These are phyloP conservation scores for Luscinia megarhynchos DNA, from an alignment of 2,797 vertebrate genomes.

Conservation along the genomic window DNA sequence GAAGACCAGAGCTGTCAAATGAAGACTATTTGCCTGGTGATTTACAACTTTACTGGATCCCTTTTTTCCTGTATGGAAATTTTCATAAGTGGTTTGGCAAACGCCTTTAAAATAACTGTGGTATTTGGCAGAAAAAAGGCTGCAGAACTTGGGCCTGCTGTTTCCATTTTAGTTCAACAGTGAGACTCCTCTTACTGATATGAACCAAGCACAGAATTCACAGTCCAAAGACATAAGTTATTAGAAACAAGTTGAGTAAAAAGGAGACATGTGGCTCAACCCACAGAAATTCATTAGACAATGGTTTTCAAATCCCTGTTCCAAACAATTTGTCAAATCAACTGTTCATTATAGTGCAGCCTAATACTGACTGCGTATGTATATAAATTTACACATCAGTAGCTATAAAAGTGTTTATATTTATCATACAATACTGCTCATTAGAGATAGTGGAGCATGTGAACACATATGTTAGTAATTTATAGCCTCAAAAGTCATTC, in stretches of 20 bases:
- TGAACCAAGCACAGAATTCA: neutral
- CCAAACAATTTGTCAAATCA: constrained; percentile 64
- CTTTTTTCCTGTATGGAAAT: constrained; percentile 45
- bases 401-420: constrained; percentile 48
- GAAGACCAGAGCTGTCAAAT: constrained; percentile 47
- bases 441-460: constrained; percentile 9
- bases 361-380: constrained; percentile 14
- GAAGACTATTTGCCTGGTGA: constrained; percentile 40
- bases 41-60: constrained; percentile 23
- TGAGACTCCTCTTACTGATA: constrained; percentile 1
- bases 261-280: constrained; percentile 34
- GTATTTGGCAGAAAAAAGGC: constrained; percentile 45
- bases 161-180: constrained; percentile 53
- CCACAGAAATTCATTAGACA: constrained; percentile 57
- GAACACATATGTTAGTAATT: constrained; percentile 36
- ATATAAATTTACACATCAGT: constrained; percentile 56
- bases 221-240: constrained; percentile 34
- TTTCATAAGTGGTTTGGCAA: constrained; percentile 63
- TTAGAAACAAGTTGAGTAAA: constrained; percentile 40
- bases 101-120: constrained; percentile 49
- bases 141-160: constrained; percentile 10
- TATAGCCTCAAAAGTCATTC: neutral
- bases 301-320: constrained; percentile 17
- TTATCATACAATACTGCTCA: constrained; percentile 9
- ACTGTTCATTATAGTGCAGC: constrained; percentile 29